These are phyloP conservation scores for Heteromormyrus szaboi DNA, from an alignment of 2,797 vertebrate genomes.

Conservation along the genomic window DNA sequence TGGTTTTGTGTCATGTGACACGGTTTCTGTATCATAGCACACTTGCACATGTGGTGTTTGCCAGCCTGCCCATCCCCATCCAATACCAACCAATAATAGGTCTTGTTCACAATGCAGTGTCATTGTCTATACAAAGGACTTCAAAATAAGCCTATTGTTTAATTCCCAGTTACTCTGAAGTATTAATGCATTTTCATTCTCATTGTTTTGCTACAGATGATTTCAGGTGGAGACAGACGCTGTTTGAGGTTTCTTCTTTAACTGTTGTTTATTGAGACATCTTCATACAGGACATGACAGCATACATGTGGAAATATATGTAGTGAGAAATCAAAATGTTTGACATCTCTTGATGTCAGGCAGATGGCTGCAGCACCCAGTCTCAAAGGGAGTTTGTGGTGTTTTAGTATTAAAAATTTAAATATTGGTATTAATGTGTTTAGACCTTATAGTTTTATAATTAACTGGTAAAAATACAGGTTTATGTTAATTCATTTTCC, in stretches of 20 bases:
- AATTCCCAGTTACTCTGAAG: not conserved
- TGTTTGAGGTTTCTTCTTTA: not conserved
- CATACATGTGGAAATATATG: not conserved
- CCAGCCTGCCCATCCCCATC: not conserved
- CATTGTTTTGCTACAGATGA: not conserved
- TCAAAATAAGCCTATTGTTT: not conserved
- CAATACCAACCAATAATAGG: not conserved
- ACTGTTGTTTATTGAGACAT: not conserved
- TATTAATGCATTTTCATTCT: not conserved
- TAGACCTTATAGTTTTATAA: not conserved
- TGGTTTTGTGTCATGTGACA: not conserved
- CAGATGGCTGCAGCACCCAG: not conserved
- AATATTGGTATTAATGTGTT: not conserved
- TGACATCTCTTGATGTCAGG: not conserved
- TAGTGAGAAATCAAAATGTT: not conserved
- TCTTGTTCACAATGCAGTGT: not conserved
- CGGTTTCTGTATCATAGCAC: not conserved
- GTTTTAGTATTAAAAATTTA: not conserved
- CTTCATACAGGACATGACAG: not conserved
- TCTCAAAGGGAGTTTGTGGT: not conserved
- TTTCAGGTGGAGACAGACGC: not conserved
- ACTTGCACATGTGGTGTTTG: not conserved
- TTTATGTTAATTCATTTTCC: not conserved
- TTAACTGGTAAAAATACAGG: not conserved
- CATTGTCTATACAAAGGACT: not conserved